phyloP scores from a whole-genome alignment of 2,797 vertebrate species.

The Anableps anableps region DNA sequence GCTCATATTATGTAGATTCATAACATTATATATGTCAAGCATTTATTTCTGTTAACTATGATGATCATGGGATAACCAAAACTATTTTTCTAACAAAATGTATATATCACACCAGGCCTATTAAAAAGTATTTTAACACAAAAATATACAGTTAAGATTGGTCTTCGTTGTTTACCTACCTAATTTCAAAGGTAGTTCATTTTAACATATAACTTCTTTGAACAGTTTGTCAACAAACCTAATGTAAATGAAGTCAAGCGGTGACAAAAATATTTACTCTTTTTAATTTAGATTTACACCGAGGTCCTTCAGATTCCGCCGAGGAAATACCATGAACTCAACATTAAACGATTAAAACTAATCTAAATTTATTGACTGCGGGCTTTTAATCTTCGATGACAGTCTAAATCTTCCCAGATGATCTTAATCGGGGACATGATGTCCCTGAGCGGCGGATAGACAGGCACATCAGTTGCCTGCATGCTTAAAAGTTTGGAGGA shows the following conservation, averaged over 20 bases:
- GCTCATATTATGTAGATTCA: not conserved
- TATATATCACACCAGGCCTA: not conserved
- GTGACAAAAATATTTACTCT: not conserved
- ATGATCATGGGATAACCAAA: not conserved
- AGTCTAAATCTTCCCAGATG: not conserved
- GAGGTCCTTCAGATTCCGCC: not conserved
- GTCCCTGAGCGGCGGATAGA: slow-evolving; percentile 12
- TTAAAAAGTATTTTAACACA: not conserved
- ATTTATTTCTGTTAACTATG: not conserved
- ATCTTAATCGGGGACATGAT: not conserved
- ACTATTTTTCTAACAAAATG: not conserved
- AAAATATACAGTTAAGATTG: not conserved
- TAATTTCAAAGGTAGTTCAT: no score
- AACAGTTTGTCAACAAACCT: not conserved
- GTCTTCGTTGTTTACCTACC: not conserved
- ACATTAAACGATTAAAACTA: not conserved
- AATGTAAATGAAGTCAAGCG: not conserved
- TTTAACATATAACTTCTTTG: not conserved
- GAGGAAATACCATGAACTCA: not conserved
- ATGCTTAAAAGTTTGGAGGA: slow-evolving; percentile 60
- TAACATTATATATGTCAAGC: not conserved
- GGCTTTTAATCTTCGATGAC: not conserved
- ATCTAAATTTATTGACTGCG: not conserved
- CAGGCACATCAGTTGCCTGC: slow-evolving; percentile 12
- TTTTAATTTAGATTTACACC: not conserved